Evolutionary conservation across 2,113 vertebrate genomes (phyloP).

Genomic region (Leptosomus discolor): DNA sequence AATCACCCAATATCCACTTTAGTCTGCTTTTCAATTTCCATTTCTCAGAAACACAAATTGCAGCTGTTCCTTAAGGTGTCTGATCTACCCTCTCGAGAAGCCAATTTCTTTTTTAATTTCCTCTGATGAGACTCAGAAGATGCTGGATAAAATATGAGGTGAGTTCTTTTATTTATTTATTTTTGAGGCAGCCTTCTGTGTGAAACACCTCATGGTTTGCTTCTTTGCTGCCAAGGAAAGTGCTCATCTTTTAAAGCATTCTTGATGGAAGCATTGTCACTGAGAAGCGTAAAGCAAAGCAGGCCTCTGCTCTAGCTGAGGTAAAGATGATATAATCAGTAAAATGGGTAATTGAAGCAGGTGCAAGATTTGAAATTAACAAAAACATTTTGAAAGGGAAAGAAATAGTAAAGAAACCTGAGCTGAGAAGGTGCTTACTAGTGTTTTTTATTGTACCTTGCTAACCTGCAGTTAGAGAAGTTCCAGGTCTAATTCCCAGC

Average conservation of each 20-base stretch:
- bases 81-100: conserved; percentile 56
- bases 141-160: conserved; percentile 58
- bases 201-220: background rate
- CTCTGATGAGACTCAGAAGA: conserved; percentile 60
- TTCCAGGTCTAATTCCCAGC: background rate
- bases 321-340: background rate
- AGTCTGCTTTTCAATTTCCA: conserved; percentile 58
- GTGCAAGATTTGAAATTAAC: background rate
- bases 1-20: conserved; percentile 54
- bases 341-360: background rate
- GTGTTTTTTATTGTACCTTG: background rate
- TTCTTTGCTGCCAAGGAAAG: conserved; percentile 7
- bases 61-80: conserved; percentile 49
- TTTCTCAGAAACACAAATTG: conserved; percentile 58
- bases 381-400: background rate
- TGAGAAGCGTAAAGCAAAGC: conserved; percentile 7
- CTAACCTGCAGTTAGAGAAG: background rate
- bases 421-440: background rate
- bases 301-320: background rate
- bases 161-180: conserved; percentile 15
- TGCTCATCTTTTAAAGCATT: background rate
- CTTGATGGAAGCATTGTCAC: background rate
- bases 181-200: background rate
- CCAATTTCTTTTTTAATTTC: conserved; percentile 70
- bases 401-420: background rate